Percentiles rank a stretch among this genome's conserved stretches.
phyloP scores from a whole-genome alignment of 1,140 invertebrate species.

The Amyelois transitella region DNA sequence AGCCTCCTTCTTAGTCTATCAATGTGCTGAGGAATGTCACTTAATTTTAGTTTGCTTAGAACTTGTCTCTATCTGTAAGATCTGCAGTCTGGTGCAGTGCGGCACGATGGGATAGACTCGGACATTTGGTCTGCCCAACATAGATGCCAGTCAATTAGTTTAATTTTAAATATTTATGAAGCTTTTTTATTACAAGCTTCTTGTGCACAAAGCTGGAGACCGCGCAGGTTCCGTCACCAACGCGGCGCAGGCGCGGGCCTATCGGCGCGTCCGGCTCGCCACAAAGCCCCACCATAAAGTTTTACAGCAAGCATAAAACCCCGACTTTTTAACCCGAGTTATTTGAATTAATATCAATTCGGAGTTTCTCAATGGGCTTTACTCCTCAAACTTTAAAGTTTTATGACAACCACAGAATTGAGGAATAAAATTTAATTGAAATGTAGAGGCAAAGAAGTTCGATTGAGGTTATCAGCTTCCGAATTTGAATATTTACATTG shows the following conservation, averaged over 20 bases:
- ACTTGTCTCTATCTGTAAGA: too few species aligned
- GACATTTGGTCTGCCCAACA: too few species aligned
- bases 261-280: slow-evolving; percentile 65
- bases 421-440: slow-evolving; percentile 74
- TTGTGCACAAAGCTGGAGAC: neutral
- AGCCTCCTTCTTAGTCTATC: too few species aligned
- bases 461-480: slow-evolving; percentile 71
- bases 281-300: slow-evolving; percentile 72
- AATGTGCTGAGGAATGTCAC: too few species aligned
- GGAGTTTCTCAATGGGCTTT: slow-evolving; percentile 72
- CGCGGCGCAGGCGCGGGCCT: slow-evolving; percentile 30
- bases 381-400: slow-evolving; percentile 73
- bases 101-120: too few species aligned
- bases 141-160: too few species aligned
- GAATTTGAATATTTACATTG: slow-evolving; percentile 72
- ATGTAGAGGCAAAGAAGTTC: slow-evolving; percentile 66
- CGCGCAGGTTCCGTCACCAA: slow-evolving; percentile 46
- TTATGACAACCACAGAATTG: slow-evolving; percentile 67
- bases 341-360: slow-evolving; percentile 75
- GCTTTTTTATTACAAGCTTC: neutral
- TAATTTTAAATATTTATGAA: too few species aligned
- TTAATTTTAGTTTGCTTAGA: too few species aligned
- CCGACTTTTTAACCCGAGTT: slow-evolving; percentile 73
- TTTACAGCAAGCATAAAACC: slow-evolving; percentile 72
- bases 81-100: too few species aligned